Evolutionary conservation across 2,797 vertebrate genomes (phyloP).

Genomic region (Propithecus perrieri): DNA sequence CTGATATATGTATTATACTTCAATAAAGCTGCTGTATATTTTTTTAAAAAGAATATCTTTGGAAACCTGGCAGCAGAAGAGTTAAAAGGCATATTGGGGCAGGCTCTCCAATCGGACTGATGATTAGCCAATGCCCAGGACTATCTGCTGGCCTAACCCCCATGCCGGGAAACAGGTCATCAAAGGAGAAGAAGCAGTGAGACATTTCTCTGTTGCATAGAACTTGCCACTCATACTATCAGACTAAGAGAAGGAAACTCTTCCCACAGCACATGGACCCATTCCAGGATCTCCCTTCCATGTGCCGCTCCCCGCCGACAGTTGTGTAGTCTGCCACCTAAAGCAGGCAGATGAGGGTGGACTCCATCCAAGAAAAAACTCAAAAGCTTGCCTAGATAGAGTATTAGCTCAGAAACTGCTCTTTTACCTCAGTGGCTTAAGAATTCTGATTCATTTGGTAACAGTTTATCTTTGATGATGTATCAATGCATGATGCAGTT

Average conservation of each 20-base stretch:
- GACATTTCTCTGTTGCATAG: neutral
- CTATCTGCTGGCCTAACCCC: neutral
- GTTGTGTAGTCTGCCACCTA: slow-evolving; percentile 56
- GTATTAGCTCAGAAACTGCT: slow-evolving; percentile 47
- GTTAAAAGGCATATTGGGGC: neutral
- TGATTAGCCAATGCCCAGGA: neutral
- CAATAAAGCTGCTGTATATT: neutral
- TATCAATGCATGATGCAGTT: slow-evolving; percentile 65
- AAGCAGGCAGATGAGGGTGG: slow-evolving; percentile 14
- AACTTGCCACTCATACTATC: neutral
- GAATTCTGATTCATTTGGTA: slow-evolving; percentile 71
- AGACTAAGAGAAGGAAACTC: neutral
- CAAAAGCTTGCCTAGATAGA: slow-evolving; percentile 39
- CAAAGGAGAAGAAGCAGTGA: neutral
- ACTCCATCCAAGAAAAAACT: slow-evolving; percentile 64
- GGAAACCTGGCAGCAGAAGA: neutral
- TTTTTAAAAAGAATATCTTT: neutral
- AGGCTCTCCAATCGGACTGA: neutral
- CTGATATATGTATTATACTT: neutral
- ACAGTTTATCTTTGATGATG: slow-evolving; percentile 69
- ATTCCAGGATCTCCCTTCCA: neutral
- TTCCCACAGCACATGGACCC: neutral
- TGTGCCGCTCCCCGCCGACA: neutral
- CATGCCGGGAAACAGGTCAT: neutral
- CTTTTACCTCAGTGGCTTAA: slow-evolving; percentile 72